phyloP scores from a whole-genome alignment of 2,888 invertebrate species.

The Dendrolimus houi region DNA sequence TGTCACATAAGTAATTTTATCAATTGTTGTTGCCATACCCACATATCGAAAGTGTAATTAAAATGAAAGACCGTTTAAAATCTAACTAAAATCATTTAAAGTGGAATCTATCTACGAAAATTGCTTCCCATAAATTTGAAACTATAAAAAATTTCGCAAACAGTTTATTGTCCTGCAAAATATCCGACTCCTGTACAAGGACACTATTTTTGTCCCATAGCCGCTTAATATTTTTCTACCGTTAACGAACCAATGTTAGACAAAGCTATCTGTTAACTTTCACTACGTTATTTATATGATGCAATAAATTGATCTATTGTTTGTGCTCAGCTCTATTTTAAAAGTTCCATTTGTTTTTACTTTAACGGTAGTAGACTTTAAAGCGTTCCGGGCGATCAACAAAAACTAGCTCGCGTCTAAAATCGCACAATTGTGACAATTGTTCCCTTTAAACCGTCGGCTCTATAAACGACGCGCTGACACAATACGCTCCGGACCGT shows the following conservation, averaged over 20 bases:
- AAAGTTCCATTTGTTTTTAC: constrained; percentile 52
- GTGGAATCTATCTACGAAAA: background rate
- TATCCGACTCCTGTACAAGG: constrained; percentile 51
- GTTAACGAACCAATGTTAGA: constrained; percentile 47
- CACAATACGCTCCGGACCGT: constrained; percentile 39
- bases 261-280: constrained; percentile 53
- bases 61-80: background rate
- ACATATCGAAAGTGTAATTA: too few relatives aligned
- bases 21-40: too few relatives aligned
- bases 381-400: constrained; percentile 49
- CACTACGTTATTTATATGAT: constrained; percentile 65
- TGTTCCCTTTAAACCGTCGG: constrained; percentile 35
- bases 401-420: constrained; percentile 56
- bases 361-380: constrained; percentile 60
- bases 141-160: constrained; percentile 49
- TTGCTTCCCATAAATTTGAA: constrained; percentile 23
- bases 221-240: constrained; percentile 48
- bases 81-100: background rate
- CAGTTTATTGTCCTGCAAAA: constrained; percentile 50
- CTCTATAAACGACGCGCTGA: constrained; percentile 33
- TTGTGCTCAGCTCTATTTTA: constrained; percentile 29
- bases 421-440: constrained; percentile 44
- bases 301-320: constrained; percentile 60
- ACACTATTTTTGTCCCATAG: constrained; percentile 38
- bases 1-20: too few relatives aligned